These are phyloP conservation scores for Phrynocephalus guinanensis DNA, from an alignment of 2,797 vertebrate species.

Conservation along the genomic window DNA sequence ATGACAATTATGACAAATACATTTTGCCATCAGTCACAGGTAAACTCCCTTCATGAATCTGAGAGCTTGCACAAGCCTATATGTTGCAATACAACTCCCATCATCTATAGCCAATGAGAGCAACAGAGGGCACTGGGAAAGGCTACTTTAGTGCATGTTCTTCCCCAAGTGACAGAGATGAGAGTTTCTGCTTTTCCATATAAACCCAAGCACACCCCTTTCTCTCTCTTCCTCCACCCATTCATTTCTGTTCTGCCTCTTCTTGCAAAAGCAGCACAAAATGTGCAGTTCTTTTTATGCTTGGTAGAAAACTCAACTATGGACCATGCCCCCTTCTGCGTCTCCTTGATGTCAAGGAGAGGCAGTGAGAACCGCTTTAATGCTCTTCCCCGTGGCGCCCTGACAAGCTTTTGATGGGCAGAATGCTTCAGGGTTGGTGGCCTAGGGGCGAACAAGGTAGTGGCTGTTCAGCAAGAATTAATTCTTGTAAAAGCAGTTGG, in stretches of 20 bases:
- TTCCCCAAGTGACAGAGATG: rapidly evolving
- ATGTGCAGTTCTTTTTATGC: constrained; percentile 35
- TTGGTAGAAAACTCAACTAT: not conserved
- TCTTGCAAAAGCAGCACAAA: constrained; percentile 38
- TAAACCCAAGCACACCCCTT: not conserved
- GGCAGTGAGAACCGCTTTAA: too few species aligned
- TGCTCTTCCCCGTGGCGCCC: too few species aligned
- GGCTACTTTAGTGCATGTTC: rapidly evolving
- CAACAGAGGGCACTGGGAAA: not conserved
- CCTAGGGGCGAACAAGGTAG: too few species aligned
- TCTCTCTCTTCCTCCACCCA: not conserved
- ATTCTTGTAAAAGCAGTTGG: too few species aligned
- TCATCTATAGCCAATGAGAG: not conserved
- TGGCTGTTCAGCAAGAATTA: too few species aligned
- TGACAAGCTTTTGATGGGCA: too few species aligned
- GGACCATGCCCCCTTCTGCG: too few species aligned
- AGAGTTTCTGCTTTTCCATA: constrained; percentile 19
- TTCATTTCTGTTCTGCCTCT: constrained; percentile 31
- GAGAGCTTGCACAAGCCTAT: not conserved
- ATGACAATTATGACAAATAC: too few species aligned
- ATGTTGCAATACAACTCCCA: not conserved
- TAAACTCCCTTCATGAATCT: not conserved
- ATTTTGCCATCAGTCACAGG: not conserved
- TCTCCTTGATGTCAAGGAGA: too few species aligned
- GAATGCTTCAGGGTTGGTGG: too few species aligned